Evolutionary conservation across 2,113 vertebrate genomes (phyloP), one percentile per base, ranked within the genome.

Genomic region (Thryonomys swinderianus): DNA sequence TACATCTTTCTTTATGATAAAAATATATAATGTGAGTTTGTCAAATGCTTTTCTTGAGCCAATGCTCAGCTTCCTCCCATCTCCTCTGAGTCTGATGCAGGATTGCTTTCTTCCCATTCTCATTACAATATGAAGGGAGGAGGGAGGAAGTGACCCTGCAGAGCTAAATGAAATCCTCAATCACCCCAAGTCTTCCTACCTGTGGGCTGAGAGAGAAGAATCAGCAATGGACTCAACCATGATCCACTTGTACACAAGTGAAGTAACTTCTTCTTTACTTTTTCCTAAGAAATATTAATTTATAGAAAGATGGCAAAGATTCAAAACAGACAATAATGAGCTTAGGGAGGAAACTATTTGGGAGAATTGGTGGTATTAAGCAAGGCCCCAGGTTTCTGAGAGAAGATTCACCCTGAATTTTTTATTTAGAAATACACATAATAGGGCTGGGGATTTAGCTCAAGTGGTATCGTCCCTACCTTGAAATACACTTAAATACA

Each of bases 1-100:
- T 83, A 42, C 34, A 80, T 79, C 67, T 83, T 83, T 67, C 51
- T 94, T 83, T 64, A 90, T 40, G 78, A 94, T 69, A n/a, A 59
- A 78, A 95, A 2, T 34, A 71, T 48, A 9, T 17, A 5, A 2
- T n/a, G 1, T 45, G 42, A 81, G 21, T 66, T 76, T 84, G 45
- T 66, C 62, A 71, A 45, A 37, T 59, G 67, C 51, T 81, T 71
- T 88, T 85, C 82, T 90, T 42, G 53, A 32, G 59, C 25, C 57
- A 76, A 57, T 85, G 20, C 71, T 80, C 57, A 61, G 37, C 57
- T 94, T n/a, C 42, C n/a, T 85, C 51, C 48, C 78, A 21, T 6
- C 66, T 79, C 7, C 32, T 18, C 32, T 27, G 74, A 18, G 34
- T 64, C 67, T 86, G 85, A 85, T 30, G 17, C 18, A 23, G 59